Percentiles rank a stretch among this genome's conserved stretches.
These are phyloP conservation scores for Loripinus fragilis DNA, from an alignment of 2,888 invertebrate species.

Conservation along the genomic window DNA sequence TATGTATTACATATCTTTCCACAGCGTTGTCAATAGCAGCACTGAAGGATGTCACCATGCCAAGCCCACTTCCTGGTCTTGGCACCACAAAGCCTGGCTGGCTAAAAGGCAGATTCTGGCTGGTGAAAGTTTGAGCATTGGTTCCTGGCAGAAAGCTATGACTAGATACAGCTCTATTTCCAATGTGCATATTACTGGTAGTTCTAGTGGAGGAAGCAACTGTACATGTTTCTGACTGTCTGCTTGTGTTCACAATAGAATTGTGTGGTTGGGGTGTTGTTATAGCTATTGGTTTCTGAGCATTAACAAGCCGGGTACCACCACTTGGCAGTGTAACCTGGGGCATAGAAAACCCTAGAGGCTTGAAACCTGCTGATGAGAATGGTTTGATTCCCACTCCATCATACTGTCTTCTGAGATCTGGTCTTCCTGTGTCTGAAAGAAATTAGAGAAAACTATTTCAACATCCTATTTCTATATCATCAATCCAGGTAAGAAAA, in stretches of 20 bases:
- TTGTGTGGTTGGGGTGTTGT: constrained; percentile 55
- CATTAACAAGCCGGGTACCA: constrained; percentile 46
- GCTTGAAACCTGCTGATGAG: constrained; percentile 36
- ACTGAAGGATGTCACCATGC: not conserved
- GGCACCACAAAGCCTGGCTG: not conserved
- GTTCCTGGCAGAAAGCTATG: not conserved
- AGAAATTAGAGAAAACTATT: not conserved
- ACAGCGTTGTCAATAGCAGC: constrained; percentile 17
- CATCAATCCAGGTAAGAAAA: no score
- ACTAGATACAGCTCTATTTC: not conserved
- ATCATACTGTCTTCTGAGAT: not conserved
- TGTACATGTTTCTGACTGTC: constrained; percentile 23
- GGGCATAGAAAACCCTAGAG: constrained; percentile 42
- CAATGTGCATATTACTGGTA: not conserved
- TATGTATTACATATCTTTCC: constrained; percentile 43
- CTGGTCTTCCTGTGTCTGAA: not conserved
- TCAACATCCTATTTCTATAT: no score
- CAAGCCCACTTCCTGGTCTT: constrained; percentile 2
- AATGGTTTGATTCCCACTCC: constrained; percentile 38
- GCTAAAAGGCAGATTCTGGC: not conserved
- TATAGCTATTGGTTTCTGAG: constrained; percentile 57
- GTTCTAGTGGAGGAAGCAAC: not conserved
- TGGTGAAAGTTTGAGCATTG: not conserved
- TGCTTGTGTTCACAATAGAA: constrained; percentile 44
- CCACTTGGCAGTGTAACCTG: constrained; percentile 33